Base-by-base conservation (phyloP, 1,140 invertebrate genomes). In the Euura saliciscinereae region DNA sequence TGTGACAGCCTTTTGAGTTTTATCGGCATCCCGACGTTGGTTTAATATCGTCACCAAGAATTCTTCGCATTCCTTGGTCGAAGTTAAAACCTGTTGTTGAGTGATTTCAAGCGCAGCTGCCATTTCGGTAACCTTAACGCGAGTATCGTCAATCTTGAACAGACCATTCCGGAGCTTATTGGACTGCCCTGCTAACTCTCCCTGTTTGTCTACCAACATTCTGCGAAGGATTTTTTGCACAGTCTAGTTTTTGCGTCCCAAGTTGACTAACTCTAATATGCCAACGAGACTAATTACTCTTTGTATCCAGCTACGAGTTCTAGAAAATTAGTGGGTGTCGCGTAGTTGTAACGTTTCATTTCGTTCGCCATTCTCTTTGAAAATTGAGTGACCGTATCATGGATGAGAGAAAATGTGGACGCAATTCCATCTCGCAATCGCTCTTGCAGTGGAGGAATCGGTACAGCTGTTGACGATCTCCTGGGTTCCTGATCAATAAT, bases 291-390 rank as follows among this genome's bases (percentile, higher is more conserved):
- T 43, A 76, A 86, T 89, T 86, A 95, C 92, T 89, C 89, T 86
- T 96, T 95, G 79, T 96, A 96, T 70, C 94, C 93, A 0, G 91
- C 88, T 7, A 96, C 94, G 2, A 96, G 89, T 80, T 96, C 94
- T 44, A 96, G 87, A 80, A 95, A 97, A 86, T 96, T 96, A 11
- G 92, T 93, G 1, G 95, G 94, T 2, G 95, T 96, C 44, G 96
- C 94, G 83, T 96, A 96, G 85, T 94, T 95, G 78, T 93, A 90
- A n/a, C 95, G 84, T 76, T 93, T 92, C 86, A 95, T 91, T 86
- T 96, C 93, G 2, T 83, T 75, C 66, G 91, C 86, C 94, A 96
- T 96, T 79, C 88, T 89, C 65, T 85, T 84, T 0, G 93, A 94
- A 81, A 89, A 92, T 74, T 91, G 88, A 1, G 89, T 89, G 43